These are phyloP conservation scores for Tretioscincus oriximinensis DNA, from an alignment of 2,113 vertebrate species.

Conservation along the genomic window DNA sequence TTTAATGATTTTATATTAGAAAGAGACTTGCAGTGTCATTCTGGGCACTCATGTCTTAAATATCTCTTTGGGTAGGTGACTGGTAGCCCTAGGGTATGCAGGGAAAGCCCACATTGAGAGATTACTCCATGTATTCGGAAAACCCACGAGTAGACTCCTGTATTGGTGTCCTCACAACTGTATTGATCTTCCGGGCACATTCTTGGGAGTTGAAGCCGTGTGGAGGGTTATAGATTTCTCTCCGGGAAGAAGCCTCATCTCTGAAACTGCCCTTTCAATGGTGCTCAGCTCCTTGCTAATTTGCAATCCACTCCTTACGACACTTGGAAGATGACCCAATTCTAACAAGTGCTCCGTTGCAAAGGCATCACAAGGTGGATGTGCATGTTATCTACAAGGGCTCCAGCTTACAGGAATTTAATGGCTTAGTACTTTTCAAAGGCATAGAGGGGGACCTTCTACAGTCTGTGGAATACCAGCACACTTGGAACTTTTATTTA, in stretches of 20 bases:
- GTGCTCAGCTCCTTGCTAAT: neutral
- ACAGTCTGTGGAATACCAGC: neutral
- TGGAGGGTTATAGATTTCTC: too few species aligned
- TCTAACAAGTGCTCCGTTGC: neutral
- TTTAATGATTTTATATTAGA: too few species aligned
- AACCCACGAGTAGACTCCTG: too few species aligned
- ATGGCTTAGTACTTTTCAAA: constrained; percentile 5
- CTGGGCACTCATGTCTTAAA: too few species aligned
- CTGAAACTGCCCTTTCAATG: constrained; percentile 4
- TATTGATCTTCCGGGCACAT: too few species aligned
- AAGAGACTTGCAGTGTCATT: too few species aligned
- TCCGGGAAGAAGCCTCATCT: neutral
- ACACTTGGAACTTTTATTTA: neutral
- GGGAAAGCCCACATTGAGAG: too few species aligned
- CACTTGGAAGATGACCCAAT: constrained; percentile 13
- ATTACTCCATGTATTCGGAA: too few species aligned
- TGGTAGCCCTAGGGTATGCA: too few species aligned
- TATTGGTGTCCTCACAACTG: too few species aligned
- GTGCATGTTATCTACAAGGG: neutral
- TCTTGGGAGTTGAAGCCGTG: too few species aligned
- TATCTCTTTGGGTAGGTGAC: too few species aligned
- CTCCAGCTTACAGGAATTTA: constrained; percentile 1
- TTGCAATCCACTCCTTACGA: neutral
- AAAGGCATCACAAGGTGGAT: neutral
- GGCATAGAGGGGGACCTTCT: neutral